Base-by-base conservation (phyloP, 2,888 invertebrate genomes). In the Cenopis cana region DNA sequence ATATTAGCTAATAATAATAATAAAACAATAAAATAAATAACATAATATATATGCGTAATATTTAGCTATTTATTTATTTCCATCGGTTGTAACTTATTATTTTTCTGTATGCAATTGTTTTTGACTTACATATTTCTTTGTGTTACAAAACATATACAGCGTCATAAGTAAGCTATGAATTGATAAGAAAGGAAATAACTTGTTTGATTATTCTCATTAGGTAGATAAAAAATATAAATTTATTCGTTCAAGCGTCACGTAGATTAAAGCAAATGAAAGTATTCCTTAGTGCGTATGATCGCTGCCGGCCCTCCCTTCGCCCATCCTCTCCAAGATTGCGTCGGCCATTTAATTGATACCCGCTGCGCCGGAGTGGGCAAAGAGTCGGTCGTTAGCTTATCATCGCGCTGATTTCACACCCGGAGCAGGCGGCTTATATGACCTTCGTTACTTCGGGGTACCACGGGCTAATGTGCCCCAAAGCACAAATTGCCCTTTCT, bases 381-480 rank as follows among this genome's bases (percentile, higher is more conserved):
- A 82, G 85, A 82, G 84, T 87, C 88, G 86, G 88, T 90, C 91
- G 89, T 90, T 91, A 88, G 86, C 88, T 91, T 93, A 93, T 93
- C 92, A 89, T 82, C 81, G 83, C 84, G 85, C 85, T 84, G 89
- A 89, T 89, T 90, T 90, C 90, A 89, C 89, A 89, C 89, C 85
- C 64, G 64, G 52, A 54, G 64, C 52, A 54, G 82, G 69, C 73
- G 76, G 64, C 54, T 64, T 52, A 52, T 64, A 64, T 75, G 78
- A 78, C 79, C 75, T 73, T 74, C 74, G 71, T 38, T 5, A 2
- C 75, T 83, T 29, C 41, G 20, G 41, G 41, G 57, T 59, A 50
- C 41, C 41, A 41, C 12, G 0, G 46, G 4, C 46, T 46, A 46
- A 46, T 46, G n/a, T n/a, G 8, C 12, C 5, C n/a, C n/a, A n/a